Conservation (phyloP, 1,140 invertebrate species). For the Drosophila oshimai region DNA sequence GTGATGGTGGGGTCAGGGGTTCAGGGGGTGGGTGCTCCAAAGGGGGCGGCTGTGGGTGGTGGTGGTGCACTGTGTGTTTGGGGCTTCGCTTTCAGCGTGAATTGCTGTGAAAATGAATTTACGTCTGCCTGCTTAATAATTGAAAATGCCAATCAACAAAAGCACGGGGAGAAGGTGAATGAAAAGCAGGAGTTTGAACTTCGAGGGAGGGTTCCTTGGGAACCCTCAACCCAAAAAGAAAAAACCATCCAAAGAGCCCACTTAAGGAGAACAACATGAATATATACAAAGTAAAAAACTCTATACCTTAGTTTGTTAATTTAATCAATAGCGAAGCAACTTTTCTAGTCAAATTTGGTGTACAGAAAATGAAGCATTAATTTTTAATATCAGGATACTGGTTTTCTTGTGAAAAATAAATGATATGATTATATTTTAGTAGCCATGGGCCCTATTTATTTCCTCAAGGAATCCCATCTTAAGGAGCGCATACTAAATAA, state of each 20-base stretch:
- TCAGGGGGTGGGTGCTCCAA: not conserved
- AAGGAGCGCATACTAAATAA: too few relatives aligned
- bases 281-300: not conserved
- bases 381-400: too few relatives aligned
- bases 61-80: not conserved
- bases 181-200: not conserved
- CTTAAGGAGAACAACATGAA: not conserved
- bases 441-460: too few relatives aligned
- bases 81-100: conserved; percentile 10
- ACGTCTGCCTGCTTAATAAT: conserved; percentile 45
- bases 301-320: too few relatives aligned
- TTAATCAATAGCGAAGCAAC: too few relatives aligned
- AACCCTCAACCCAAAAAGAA: not conserved
- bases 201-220: not conserved
- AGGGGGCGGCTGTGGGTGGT: not conserved
- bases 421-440: too few relatives aligned
- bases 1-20: too few relatives aligned
- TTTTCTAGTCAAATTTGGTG: too few relatives aligned
- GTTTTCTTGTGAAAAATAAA: too few relatives aligned
- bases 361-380: too few relatives aligned
- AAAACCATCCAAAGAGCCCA: not conserved
- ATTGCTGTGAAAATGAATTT: conserved; percentile 47
- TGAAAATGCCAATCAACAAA: conserved; percentile 50
- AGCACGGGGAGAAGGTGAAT: not conserved
- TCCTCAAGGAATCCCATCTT: too few relatives aligned